These are phyloP conservation scores for Chelmon rostratus DNA, from an alignment of 2,797 vertebrate genomes.

Conservation along the genomic window DNA sequence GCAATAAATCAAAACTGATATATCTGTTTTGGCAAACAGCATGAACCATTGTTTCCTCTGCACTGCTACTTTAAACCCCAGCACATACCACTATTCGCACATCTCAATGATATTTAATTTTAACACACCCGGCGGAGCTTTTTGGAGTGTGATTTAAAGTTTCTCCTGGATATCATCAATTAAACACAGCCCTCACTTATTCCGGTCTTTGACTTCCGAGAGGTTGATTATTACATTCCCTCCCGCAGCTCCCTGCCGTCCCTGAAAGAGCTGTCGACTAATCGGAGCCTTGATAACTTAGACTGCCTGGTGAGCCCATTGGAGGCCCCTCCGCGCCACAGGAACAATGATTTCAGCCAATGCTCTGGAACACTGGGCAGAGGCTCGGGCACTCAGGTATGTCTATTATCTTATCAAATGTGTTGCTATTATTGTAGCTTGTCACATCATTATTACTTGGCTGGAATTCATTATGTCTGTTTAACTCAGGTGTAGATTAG, in stretches of 20 bases:
- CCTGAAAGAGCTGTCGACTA: constrained; percentile 85
- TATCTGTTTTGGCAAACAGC: neutral
- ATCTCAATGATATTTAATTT: constrained; percentile 65
- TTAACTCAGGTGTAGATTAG: neutral
- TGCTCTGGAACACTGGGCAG: constrained; percentile 87
- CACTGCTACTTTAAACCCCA: constrained; percentile 65
- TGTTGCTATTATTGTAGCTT: constrained; percentile 5
- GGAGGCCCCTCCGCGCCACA: constrained; percentile 90
- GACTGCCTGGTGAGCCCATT: constrained; percentile 93
- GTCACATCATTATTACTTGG: neutral
- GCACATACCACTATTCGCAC: constrained; percentile 53
- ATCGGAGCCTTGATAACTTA: constrained; percentile 95
- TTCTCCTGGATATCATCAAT: constrained; percentile 64
- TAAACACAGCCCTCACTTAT: constrained; percentile 56
- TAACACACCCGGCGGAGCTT: constrained; percentile 60
- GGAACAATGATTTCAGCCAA: constrained; percentile 92
- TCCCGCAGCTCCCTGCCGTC: constrained; percentile 83
- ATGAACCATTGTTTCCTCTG: constrained; percentile 70
- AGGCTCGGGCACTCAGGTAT: constrained; percentile 87
- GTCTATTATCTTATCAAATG: constrained; percentile 31
- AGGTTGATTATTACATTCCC: constrained; percentile 50
- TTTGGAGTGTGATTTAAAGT: constrained; percentile 55
- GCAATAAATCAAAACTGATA: no score
- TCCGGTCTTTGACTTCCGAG: constrained; percentile 43
- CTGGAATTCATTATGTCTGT: neutral